These are phyloP conservation scores for Acromyrmex echinatior DNA, from an alignment of 1,140 invertebrate genomes.

Conservation along the genomic window DNA sequence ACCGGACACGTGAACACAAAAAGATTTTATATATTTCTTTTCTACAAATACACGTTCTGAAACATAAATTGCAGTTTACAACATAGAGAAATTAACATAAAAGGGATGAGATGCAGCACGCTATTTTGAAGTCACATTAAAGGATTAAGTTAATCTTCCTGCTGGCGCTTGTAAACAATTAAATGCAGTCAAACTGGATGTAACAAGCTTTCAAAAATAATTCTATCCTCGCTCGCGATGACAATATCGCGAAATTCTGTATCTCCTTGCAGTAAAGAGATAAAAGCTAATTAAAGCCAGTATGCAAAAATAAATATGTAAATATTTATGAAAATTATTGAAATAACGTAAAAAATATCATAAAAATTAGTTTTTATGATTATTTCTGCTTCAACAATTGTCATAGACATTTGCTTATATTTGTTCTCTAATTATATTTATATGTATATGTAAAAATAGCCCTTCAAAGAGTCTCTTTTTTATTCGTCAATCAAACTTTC, in stretches of 20 bases:
- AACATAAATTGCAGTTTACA: conserved; percentile 29
- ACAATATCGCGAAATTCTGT: background rate
- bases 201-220: conserved; percentile 12
- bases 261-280: background rate
- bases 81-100: conserved; percentile 6
- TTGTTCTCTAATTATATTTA: background rate
- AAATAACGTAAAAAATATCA: background rate
- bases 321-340: conserved; percentile 12
- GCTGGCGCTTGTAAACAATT: background rate
- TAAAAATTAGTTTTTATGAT: background rate
- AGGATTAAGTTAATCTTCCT: conserved; percentile 34
- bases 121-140: conserved; percentile 6
- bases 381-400: background rate
- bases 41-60: background rate
- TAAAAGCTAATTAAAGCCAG: conserved; percentile 2
- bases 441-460: background rate
- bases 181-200: background rate
- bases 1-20: no score
- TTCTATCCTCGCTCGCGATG: background rate
- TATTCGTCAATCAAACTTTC: background rate
- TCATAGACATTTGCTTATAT: background rate
- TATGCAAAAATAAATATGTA: background rate
- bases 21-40: background rate
- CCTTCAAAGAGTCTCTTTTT: background rate
- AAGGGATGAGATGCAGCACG: background rate